Conservation (phyloP, 2,888 invertebrate genomes). For the Cantharis nigra region DNA sequence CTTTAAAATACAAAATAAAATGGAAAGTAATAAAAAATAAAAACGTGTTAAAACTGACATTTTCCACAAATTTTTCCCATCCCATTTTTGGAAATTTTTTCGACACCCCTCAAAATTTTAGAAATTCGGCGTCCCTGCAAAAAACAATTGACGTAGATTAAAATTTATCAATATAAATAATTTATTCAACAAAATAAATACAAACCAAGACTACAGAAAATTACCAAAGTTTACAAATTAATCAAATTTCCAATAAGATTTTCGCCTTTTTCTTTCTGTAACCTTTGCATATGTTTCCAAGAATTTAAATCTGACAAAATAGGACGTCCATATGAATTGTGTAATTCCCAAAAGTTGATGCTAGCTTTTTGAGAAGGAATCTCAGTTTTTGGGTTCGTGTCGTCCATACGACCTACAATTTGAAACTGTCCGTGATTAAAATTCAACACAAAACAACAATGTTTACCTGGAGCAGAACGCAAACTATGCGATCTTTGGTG, state of each 20-base stretch:
- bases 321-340: conserved; percentile 69
- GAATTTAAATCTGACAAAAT: conserved; percentile 70
- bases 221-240: conserved; percentile 49
- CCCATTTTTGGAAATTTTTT: too few species aligned
- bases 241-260: conserved; percentile 54
- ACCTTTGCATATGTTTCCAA: conserved; percentile 65
- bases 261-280: conserved; percentile 48
- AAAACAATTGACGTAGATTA: too few species aligned
- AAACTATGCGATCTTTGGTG: conserved; percentile 62
- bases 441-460: not conserved
- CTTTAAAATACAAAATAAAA: too few species aligned
- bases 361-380: conserved; percentile 41
- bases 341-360: conserved; percentile 71
- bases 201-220: not conserved
- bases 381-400: conserved; percentile 26
- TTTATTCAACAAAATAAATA: not conserved
- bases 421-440: not conserved
- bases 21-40: too few species aligned
- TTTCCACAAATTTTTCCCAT: too few species aligned
- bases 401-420: conserved; percentile 38
- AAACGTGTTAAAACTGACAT: too few species aligned
- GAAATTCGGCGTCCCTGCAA: too few species aligned
- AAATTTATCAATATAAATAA: not conserved
- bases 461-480: conserved; percentile 57
- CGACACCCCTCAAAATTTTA: too few species aligned